These are phyloP conservation scores for Sericinus montela DNA, from an alignment of 2,888 invertebrate species.

Conservation along the genomic window DNA sequence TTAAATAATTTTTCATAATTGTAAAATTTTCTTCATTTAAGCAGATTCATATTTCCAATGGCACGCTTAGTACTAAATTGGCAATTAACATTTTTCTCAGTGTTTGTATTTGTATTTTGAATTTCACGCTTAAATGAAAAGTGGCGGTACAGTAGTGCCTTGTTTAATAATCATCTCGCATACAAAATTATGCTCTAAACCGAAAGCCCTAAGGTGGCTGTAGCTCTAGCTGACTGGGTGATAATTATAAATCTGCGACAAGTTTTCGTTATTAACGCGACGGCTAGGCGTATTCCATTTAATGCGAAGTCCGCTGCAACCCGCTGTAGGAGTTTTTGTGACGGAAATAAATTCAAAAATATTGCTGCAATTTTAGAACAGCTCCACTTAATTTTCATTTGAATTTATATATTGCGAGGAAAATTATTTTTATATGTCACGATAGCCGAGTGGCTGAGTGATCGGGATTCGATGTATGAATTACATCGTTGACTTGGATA, in stretches of 20 bases:
- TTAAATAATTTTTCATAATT: too few relatives aligned
- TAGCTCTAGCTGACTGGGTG: neutral
- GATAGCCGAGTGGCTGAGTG: too few relatives aligned
- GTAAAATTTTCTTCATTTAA: too few relatives aligned
- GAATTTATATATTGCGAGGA: too few relatives aligned
- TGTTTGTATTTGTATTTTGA: too few relatives aligned
- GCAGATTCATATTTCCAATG: too few relatives aligned
- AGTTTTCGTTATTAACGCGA: constrained; percentile 5
- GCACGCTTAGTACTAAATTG: too few relatives aligned
- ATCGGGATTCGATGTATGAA: too few relatives aligned
- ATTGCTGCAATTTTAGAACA: neutral
- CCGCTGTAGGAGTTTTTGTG: neutral
- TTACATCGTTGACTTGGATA: too few relatives aligned
- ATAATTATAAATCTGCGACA: constrained; percentile 13
- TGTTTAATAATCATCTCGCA: neutral
- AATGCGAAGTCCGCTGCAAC: neutral
- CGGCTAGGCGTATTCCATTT: constrained; percentile 4
- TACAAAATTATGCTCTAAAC: neutral
- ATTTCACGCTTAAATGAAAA: neutral
- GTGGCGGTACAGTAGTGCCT: neutral
- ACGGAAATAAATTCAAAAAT: neutral
- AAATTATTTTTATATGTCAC: too few relatives aligned
- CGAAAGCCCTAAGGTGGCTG: neutral
- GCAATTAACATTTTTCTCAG: too few relatives aligned
- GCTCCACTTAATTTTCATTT: too few relatives aligned